Percentiles rank a stretch among this genome's conserved stretches.
phyloP scores from a whole-genome alignment of 2,797 vertebrate genomes.

The Macroramphosus scolopax region DNA sequence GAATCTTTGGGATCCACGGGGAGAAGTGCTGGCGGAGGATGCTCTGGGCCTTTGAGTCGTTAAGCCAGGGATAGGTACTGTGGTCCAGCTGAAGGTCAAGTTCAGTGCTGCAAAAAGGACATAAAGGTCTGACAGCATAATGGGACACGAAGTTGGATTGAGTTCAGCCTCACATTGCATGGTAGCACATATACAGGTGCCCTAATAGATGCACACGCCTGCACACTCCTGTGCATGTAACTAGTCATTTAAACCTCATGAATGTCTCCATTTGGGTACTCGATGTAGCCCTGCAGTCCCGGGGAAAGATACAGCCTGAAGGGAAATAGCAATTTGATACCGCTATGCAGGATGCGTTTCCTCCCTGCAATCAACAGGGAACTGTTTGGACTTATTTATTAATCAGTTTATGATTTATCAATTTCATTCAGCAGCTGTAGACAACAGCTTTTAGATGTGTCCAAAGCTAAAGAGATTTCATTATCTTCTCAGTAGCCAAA shows the following conservation, averaged over 20 bases:
- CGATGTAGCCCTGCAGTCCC: too few species aligned
- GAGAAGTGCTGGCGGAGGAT: conserved; percentile 30
- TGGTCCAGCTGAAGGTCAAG: conserved; percentile 52
- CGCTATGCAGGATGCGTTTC: conserved; percentile 14
- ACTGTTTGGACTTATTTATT: conserved; percentile 28
- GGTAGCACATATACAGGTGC: neutral
- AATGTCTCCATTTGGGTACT: conserved; percentile 7
- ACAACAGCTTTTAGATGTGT: conserved; percentile 15
- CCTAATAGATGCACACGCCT: neutral
- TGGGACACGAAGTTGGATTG: conserved; percentile 15
- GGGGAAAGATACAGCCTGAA: neutral
- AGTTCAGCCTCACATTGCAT: conserved; percentile 4
- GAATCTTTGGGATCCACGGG: conserved; percentile 35
- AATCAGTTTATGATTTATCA: conserved; percentile 40
- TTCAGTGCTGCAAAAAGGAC: conserved; percentile 35
- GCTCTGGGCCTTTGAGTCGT: conserved; percentile 31
- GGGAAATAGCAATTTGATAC: conserved; percentile 12
- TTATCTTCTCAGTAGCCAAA: conserved; percentile 24
- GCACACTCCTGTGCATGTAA: neutral
- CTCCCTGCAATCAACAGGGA: conserved; percentile 3
- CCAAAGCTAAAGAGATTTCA: conserved; percentile 37
- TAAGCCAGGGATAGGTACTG: conserved; percentile 24
- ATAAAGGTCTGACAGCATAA: conserved; percentile 10
- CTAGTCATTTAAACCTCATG: neutral
- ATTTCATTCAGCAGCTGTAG: conserved; percentile 32